These are phyloP conservation scores for Colinus virginianus DNA, from an alignment of 2,113 vertebrate species.

Conservation along the genomic window DNA sequence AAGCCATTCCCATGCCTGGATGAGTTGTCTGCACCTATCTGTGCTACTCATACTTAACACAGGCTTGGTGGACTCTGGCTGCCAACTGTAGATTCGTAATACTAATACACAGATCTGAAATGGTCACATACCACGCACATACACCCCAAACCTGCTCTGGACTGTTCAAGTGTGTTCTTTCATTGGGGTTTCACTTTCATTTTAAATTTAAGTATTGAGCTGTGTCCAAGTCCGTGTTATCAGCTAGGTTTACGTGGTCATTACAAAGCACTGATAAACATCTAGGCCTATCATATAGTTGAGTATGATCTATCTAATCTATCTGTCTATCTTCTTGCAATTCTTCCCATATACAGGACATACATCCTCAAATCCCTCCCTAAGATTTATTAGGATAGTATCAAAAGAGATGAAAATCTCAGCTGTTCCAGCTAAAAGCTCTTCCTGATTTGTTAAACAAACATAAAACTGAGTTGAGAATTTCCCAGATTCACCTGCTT, in stretches of 20 bases:
- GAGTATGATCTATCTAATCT: constrained; percentile 59
- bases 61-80: not conserved
- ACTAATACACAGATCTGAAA: not conserved
- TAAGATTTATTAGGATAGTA: constrained; percentile 68
- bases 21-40: not conserved
- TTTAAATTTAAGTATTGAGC: constrained; percentile 45
- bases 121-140: not conserved
- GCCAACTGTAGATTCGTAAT: not conserved
- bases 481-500: constrained; percentile 74
- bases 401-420: constrained; percentile 73
- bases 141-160: not conserved
- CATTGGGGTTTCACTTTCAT: constrained; percentile 32
- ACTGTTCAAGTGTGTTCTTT: not conserved
- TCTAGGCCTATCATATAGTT: constrained; percentile 33
- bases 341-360: constrained; percentile 63
- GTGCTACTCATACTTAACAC: not conserved
- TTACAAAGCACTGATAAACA: constrained; percentile 66
- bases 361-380: not conserved
- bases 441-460: constrained; percentile 75
- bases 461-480: constrained; percentile 60
- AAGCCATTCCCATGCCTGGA: not conserved
- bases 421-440: constrained; percentile 72
- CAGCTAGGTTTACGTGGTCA: constrained; percentile 48
- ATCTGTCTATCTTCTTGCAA: constrained; percentile 67
- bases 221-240: constrained; percentile 43